These are phyloP conservation scores for Seriola aureovittata DNA, from an alignment of 2,113 vertebrate species.

Conservation along the genomic window DNA sequence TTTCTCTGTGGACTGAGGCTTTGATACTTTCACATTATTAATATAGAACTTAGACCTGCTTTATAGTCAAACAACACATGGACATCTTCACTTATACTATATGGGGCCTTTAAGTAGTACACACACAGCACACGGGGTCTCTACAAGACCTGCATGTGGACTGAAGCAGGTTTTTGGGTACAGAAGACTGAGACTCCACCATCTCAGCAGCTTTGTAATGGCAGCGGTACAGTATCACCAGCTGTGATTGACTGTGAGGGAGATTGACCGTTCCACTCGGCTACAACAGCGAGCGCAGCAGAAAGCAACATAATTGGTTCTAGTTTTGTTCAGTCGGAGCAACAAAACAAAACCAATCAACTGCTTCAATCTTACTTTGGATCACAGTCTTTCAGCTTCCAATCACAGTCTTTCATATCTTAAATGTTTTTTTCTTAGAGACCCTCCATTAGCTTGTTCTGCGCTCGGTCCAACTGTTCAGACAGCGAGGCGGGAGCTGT, in stretches of 20 bases:
- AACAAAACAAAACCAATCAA: slow-evolving; percentile 6
- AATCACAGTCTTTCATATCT: not conserved
- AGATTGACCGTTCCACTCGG: not conserved
- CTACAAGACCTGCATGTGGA: too few species aligned
- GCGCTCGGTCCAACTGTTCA: not conserved
- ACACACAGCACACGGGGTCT: too few species aligned
- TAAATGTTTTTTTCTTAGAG: not conserved
- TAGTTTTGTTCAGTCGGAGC: not conserved
- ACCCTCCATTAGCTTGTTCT: not conserved
- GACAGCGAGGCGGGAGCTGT: not conserved
- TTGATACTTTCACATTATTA: too few species aligned
- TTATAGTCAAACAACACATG: too few species aligned
- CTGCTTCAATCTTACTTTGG: not conserved
- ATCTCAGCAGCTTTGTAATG: too few species aligned
- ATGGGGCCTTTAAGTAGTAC: too few species aligned
- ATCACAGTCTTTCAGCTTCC: not conserved
- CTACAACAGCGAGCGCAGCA: not conserved
- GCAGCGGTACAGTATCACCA: too few species aligned
- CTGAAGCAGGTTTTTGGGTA: too few species aligned
- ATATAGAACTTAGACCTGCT: too few species aligned
- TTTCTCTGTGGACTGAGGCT: too few species aligned
- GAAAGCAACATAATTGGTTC: slow-evolving; percentile 16
- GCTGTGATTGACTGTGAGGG: not conserved
- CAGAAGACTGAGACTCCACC: too few species aligned
- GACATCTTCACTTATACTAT: too few species aligned